These are phyloP conservation scores for Euplagia quadripunctaria DNA, from an alignment of 2,888 invertebrate genomes.

Conservation along the genomic window DNA sequence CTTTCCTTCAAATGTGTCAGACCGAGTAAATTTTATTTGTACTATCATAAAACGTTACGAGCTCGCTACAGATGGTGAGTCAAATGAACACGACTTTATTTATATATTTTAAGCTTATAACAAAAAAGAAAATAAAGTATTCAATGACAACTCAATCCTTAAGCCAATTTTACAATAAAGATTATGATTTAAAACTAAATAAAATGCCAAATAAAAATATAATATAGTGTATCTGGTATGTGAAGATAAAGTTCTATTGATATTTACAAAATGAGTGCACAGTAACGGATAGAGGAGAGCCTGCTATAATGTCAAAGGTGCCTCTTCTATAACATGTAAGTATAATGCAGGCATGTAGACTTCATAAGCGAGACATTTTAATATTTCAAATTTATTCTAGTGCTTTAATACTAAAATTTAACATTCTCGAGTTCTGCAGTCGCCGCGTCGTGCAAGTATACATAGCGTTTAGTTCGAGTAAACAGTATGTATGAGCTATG, in stretches of 20 bases:
- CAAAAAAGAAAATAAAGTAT: slow-evolving; percentile 66
- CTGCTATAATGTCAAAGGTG: slow-evolving; percentile 34
- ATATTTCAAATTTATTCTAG: slow-evolving; percentile 57
- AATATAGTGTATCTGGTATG: slow-evolving; percentile 58
- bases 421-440: slow-evolving; percentile 58
- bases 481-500: slow-evolving; percentile 50
- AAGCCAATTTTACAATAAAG: slow-evolving; percentile 65
- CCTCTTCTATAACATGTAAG: slow-evolving; percentile 22
- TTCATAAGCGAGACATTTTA: slow-evolving; percentile 58
- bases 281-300: slow-evolving; percentile 54
- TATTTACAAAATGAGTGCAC: slow-evolving; percentile 79
- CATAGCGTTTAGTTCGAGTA: slow-evolving; percentile 51
- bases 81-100: slow-evolving; percentile 36
- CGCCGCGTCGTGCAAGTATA: slow-evolving; percentile 63
- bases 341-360: slow-evolving; percentile 50
- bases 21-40: slow-evolving; percentile 77
- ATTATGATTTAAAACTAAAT: slow-evolving; percentile 66
- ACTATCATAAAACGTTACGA: slow-evolving; percentile 77
- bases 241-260: slow-evolving; percentile 67
- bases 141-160: slow-evolving; percentile 61
- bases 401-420: slow-evolving; percentile 66
- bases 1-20: slow-evolving; percentile 53
- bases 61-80: slow-evolving; percentile 34
- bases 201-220: slow-evolving; percentile 69
- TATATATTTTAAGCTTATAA: slow-evolving; percentile 59